Evolutionary conservation across 2,797 vertebrate genomes (phyloP), one percentile per base, ranked within the genome.

Genomic region (Macropodus opercularis): DNA sequence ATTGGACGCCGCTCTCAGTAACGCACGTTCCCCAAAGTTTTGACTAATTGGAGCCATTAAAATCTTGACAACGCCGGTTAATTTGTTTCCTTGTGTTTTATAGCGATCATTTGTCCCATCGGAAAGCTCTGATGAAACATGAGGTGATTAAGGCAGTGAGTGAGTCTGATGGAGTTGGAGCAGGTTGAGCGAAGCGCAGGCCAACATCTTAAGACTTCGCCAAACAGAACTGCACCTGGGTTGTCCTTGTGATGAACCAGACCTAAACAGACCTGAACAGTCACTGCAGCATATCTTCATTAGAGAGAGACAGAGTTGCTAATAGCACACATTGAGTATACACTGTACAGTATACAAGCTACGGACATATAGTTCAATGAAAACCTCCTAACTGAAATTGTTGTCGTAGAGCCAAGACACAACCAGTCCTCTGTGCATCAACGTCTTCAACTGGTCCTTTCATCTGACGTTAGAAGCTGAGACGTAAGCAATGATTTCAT

Each of bases 31-130:
- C 63, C 83, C 75, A 82, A 87, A 85, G 89, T 89, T 82, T 83
- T 90, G 90, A 91, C 90, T 91, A 91, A 93, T 91, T 88, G 87
- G 80, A 81, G 78, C 75, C 75, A 90, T 92, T 93, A 91, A 81
- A 88, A 76, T 81, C 69, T 77, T 85, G 90, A 89, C 87, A 86
- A 77, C 42, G 35, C 74, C 78, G 74, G 81, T 86, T 90, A 88
- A 92, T 91, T 86, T 80, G 80, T 90, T 90, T 90, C 88, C 83
- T 63, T 83, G 79, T 84, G 80, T 87, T 90, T 91, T 86, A 89
- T 85, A 81, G 88, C 19, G 63, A 89, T 87, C 80, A 85, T 90
- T 87, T 84, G 81, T 87, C 77, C 74, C 63, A 60, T 84, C 23
- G 54, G 77, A 86, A 75, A 66, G 77, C 72, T 68, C 68, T 44